phyloP scores from a whole-genome alignment of 2,113 vertebrate species.

The Cichladusa arquata region DNA sequence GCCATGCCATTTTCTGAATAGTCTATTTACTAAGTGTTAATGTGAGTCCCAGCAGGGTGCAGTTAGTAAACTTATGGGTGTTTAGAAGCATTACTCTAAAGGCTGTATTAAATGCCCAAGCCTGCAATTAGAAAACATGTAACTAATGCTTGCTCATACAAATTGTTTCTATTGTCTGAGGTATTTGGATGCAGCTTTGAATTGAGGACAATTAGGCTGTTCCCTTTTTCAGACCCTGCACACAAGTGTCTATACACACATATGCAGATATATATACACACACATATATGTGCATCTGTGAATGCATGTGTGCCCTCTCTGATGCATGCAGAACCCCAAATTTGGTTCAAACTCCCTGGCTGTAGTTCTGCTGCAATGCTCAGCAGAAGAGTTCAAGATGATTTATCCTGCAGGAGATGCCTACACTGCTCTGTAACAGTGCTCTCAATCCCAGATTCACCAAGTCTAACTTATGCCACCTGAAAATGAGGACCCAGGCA shows the following conservation, averaged over 20 bases:
- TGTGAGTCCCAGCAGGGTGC: conserved; percentile 40
- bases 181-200: background rate
- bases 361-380: background rate
- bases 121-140: background rate
- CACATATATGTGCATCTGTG: background rate
- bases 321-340: background rate
- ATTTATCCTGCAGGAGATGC: background rate
- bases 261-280: no score
- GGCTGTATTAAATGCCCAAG: background rate
- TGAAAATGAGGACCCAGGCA: background rate
- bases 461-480: background rate
- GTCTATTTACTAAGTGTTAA: conserved; percentile 61
- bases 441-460: background rate
- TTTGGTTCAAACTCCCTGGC: background rate
- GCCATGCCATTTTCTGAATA: conserved; percentile 47
- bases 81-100: conserved; percentile 26
- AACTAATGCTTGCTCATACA: background rate
- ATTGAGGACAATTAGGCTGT: background rate
- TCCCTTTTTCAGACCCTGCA: background rate
- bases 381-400: background rate
- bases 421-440: background rate
- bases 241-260: background rate
- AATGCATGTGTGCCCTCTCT: background rate
- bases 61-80: conserved; percentile 49
- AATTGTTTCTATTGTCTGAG: conserved; percentile 12